Percentiles rank a stretch among this genome's conserved stretches.
phyloP scores from a whole-genome alignment of 2,888 invertebrate species.

The Latrodectus hesperus region DNA sequence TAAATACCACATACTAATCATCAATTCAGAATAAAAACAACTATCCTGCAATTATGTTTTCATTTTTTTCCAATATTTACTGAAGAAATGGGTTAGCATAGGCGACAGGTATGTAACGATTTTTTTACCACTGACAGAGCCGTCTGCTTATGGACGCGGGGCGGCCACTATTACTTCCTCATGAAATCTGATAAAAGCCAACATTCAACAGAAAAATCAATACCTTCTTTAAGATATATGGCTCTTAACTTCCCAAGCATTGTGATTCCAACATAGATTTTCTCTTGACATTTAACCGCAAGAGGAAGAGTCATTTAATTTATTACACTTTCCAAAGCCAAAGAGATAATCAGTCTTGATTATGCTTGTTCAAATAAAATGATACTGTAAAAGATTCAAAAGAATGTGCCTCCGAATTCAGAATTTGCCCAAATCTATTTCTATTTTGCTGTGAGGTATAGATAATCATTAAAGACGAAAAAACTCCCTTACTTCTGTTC shows the following conservation, averaged over 20 bases:
- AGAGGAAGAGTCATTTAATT: constrained; percentile 38
- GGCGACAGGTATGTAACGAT: too few relatives aligned
- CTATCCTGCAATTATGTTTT: too few relatives aligned
- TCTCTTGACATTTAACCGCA: constrained; percentile 26
- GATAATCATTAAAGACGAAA: background rate
- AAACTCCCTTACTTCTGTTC: background rate
- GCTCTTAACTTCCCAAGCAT: constrained; percentile 17
- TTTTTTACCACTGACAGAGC: too few relatives aligned
- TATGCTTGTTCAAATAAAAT: constrained; percentile 25
- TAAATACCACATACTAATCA: too few relatives aligned
- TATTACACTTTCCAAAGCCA: constrained; percentile 29
- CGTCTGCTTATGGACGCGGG: too few relatives aligned
- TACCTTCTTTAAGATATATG: constrained; percentile 14
- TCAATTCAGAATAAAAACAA: too few relatives aligned
- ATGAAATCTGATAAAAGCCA: too few relatives aligned
- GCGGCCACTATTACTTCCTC: too few relatives aligned
- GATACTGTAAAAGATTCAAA: background rate
- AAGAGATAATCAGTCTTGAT: constrained; percentile 38
- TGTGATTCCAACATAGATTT: constrained; percentile 11
- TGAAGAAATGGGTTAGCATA: too few relatives aligned
- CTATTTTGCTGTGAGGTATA: background rate
- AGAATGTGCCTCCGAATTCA: background rate
- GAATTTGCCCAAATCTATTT: background rate
- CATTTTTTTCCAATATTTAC: too few relatives aligned
- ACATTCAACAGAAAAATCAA: background rate